Evolutionary conservation across 2,113 vertebrate species (phyloP).

Genomic region (Mus spicilegus): DNA sequence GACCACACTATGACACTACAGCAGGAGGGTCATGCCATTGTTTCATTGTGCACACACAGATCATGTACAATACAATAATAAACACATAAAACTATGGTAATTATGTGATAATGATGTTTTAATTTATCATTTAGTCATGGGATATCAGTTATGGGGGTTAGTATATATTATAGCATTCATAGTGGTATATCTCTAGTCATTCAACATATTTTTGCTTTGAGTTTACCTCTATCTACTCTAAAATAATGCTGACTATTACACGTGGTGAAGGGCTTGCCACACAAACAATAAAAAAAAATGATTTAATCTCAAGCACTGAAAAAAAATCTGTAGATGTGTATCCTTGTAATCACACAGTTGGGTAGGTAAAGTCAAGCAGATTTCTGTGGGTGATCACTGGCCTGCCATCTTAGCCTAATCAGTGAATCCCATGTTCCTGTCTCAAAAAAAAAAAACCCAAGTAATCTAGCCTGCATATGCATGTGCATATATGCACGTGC

Average conservation of each 20-base stretch:
- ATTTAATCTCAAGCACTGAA: background rate
- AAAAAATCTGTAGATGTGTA: background rate
- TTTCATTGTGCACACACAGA: background rate
- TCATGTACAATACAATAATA: background rate
- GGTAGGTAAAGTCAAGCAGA: background rate
- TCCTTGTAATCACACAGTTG: background rate
- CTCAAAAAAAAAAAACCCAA: background rate
- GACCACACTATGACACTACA: background rate
- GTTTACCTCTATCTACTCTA: background rate
- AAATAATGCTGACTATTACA: background rate
- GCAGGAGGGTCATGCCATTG: accelerated
- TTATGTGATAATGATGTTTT: background rate
- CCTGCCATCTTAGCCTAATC: too few relatives aligned
- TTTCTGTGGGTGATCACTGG: background rate
- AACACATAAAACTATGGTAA: background rate
- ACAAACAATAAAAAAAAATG: background rate
- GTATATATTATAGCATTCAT: background rate
- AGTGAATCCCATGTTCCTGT: background rate
- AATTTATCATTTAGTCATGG: background rate
- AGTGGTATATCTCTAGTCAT: background rate
- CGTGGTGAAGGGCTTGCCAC: background rate
- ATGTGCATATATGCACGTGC: background rate
- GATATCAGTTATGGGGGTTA: background rate
- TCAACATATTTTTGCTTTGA: background rate
- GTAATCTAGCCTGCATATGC: background rate